Percentiles rank a stretch among this genome's conserved stretches.
Conservation (phyloP, 2,113 vertebrate species). For the Phylloscopus trochiloides region DNA sequence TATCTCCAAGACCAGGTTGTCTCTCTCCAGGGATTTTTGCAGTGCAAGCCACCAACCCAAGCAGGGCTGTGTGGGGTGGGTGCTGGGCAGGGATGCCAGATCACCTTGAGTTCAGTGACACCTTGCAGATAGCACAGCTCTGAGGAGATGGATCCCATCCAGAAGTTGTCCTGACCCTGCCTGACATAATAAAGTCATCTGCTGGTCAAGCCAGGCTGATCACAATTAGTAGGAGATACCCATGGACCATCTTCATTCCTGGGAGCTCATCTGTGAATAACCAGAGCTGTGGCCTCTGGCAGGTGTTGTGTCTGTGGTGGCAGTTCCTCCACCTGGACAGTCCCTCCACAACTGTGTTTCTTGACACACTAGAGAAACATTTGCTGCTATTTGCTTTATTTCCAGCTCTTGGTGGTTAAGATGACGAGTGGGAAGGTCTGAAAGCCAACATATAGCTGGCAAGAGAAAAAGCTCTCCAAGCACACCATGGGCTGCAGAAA, state of each 20-base stretch:
- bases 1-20: background rate
- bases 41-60: background rate
- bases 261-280: background rate
- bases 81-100: background rate
- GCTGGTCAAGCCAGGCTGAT: background rate
- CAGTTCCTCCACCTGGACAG: background rate
- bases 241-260: background rate
- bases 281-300: background rate
- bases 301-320: background rate
- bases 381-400: background rate
- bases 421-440: background rate
- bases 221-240: background rate
- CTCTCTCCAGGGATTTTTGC: background rate
- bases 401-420: background rate
- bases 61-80: accelerated
- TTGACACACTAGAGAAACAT: background rate
- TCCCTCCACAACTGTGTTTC: background rate
- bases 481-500: background rate
- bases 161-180: background rate
- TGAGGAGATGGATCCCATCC: background rate
- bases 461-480: background rate
- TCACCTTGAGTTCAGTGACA: background rate
- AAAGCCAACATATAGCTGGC: background rate
- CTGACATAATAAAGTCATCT: background rate
- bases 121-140: background rate